Evolutionary conservation across 92 coral and sea anemone genomes (phyloP), one percentile per base, ranked within the genome.

Genomic region (Phymanthus crucifer): DNA sequence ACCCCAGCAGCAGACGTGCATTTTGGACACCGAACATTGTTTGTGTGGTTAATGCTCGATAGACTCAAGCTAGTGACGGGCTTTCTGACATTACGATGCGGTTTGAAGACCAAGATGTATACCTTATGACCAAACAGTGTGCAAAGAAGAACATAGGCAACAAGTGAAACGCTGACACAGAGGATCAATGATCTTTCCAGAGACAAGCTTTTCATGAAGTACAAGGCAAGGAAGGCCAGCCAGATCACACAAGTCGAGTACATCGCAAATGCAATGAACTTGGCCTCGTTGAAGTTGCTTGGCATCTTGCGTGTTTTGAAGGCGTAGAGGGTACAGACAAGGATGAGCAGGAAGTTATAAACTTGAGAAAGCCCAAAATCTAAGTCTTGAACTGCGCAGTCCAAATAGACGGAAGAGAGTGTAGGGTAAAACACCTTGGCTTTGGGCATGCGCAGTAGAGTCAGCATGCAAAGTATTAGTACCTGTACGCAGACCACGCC

Each of bases 261-360:
- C 99, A 95, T 95, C 3, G 99, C 99, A 61, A 95, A 95, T 16
- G 99, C 99, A 52, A 95, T 93, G 69, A 89, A 90, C 77, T 95
- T 95, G 19, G 98, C 99, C 75, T 95, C 99, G 90, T 95, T 95
- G 83, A 95, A 95, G 77, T 95, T 95, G 79, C 93, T 95, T 27
- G 99, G 99, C 71, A 92, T 93, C 34, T 94, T 94, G 8, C 99
- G 91, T 0, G 99, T 95, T 73, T 95, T 95, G 84, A 95, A 95
- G 17, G 99, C 99, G 85, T 95, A 95, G 32, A 93, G 78, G 12
- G 99, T 95, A 66, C 99, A 95, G 81, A 95, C 86, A 83, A 86
- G 73, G 38, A 95, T 95, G 76, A 95, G 79, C 17, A 93, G 87
- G 72, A 95, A 95, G 90, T 95, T 95, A 84, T 95, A 95, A 32